Percentiles rank a stretch among this genome's conserved stretches.
Evolutionary conservation across 2,888 invertebrate genomes (phyloP).

Genomic region (Phyllotreta striolata): DNA sequence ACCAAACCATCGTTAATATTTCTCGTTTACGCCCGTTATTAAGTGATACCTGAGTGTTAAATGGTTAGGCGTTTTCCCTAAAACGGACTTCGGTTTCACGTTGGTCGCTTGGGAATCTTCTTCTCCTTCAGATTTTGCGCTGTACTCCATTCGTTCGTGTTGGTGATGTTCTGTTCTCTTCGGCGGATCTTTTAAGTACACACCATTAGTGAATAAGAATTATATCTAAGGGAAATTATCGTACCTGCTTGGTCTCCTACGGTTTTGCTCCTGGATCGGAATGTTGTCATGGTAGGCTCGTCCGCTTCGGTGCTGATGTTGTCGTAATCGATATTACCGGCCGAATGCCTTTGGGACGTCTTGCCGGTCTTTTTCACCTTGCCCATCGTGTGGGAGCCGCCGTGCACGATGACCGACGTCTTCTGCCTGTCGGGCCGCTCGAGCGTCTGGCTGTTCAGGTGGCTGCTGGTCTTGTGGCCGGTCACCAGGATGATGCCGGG

Average conservation of each 20-base stretch:
- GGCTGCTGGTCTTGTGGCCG: conserved; percentile 56
- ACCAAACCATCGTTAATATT: neutral
- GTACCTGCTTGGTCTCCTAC: conserved; percentile 83
- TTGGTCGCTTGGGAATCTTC: conserved; percentile 78
- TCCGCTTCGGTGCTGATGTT: conserved; percentile 81
- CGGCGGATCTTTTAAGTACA: conserved; percentile 37
- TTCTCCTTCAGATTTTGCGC: conserved; percentile 88
- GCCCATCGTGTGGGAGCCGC: conserved; percentile 77
- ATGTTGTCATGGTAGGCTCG: conserved; percentile 65
- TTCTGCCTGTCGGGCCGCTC: conserved; percentile 63
- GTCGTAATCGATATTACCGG: conserved; percentile 86
- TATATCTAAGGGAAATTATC: conserved; percentile 30
- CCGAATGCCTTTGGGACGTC: conserved; percentile 80
- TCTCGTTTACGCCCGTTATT: no score
- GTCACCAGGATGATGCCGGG: conserved; percentile 60
- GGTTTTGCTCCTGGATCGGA: conserved; percentile 90
- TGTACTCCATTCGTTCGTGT: conserved; percentile 71
- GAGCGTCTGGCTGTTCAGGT: conserved; percentile 66
- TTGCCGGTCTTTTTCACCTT: conserved; percentile 79
- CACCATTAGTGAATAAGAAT: neutral
- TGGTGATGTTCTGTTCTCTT: conserved; percentile 53
- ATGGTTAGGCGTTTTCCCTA: conserved; percentile 93
- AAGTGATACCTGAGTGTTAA: conserved; percentile 77
- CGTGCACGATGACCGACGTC: conserved; percentile 44
- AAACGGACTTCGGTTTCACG: conserved; percentile 66